Conservation (phyloP, 2,113 vertebrate genomes). For the Alosa alosa region DNA sequence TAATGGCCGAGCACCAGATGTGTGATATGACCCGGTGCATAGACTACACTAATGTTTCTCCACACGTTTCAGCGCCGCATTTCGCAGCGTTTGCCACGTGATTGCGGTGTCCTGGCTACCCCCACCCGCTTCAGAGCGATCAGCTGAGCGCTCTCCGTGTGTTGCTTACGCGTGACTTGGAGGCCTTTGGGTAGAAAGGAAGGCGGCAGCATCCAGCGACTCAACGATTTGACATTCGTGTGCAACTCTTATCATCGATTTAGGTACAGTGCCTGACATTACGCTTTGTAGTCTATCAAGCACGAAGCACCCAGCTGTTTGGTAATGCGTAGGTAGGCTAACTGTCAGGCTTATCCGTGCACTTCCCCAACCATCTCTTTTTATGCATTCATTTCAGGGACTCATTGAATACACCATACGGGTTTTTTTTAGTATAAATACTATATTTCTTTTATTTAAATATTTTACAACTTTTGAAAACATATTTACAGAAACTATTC, state of each 20-base stretch:
- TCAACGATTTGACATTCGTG: background rate
- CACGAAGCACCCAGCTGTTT: background rate
- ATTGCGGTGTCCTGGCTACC: no score
- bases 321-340: no score
- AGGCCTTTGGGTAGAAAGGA: no score
- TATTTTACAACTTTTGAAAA: slow-evolving; percentile 75
- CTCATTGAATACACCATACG: background rate
- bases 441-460: slow-evolving; percentile 76
- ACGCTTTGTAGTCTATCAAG: background rate
- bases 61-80: background rate
- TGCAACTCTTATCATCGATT: background rate
- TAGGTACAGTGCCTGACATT: background rate
- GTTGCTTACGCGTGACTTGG: background rate
- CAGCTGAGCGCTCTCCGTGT: background rate
- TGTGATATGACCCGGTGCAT: no score
- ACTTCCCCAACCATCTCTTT: background rate
- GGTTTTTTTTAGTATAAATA: slow-evolving; percentile 69
- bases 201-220: background rate
- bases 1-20: no score
- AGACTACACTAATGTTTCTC: no score
- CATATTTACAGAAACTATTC: slow-evolving; percentile 74
- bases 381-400: background rate
- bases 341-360: no score
- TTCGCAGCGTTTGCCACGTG: background rate
- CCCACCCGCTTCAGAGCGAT: no score